Evolutionary conservation across 1,140 invertebrate species (phyloP).

Genomic region (Aphelinus certus): DNA sequence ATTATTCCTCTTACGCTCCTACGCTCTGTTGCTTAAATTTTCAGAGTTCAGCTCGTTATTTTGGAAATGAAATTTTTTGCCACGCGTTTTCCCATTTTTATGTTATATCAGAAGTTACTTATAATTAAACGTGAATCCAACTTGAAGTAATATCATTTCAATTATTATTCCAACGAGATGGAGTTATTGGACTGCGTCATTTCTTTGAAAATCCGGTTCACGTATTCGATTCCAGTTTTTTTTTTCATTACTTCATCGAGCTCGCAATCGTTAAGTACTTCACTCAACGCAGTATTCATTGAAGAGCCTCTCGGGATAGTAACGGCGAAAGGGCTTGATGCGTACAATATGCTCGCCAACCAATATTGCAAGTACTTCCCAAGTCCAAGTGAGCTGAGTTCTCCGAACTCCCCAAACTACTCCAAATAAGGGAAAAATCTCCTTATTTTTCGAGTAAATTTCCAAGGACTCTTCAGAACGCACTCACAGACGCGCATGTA

Average conservation of each 20-base stretch:
- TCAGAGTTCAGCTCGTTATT: slow-evolving; percentile 4
- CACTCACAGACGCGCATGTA: background rate
- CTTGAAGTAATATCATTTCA: too few relatives aligned
- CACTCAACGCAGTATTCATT: too few relatives aligned
- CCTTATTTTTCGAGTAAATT: background rate
- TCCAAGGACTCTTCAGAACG: background rate
- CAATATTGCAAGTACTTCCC: slow-evolving; percentile 5
- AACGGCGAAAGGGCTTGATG: too few relatives aligned
- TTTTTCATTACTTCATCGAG: too few relatives aligned
- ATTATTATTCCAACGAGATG: too few relatives aligned
- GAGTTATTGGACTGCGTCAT: too few relatives aligned
- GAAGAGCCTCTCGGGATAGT: too few relatives aligned
- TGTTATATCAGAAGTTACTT: too few relatives aligned
- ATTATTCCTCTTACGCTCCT: slow-evolving; percentile 50
- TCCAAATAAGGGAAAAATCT: background rate
- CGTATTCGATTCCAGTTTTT: too few relatives aligned
- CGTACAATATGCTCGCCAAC: background rate
- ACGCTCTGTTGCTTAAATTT: slow-evolving; percentile 35
- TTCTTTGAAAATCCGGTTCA: too few relatives aligned
- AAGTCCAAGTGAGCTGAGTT: background rate
- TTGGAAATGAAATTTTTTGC: background rate
- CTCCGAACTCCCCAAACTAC: slow-evolving; percentile 5
- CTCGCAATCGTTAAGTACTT: too few relatives aligned
- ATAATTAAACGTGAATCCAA: too few relatives aligned
- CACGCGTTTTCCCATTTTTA: background rate